Evolutionary conservation across 2,888 invertebrate species (phyloP).

Genomic region (Macrophya alboannulata): DNA sequence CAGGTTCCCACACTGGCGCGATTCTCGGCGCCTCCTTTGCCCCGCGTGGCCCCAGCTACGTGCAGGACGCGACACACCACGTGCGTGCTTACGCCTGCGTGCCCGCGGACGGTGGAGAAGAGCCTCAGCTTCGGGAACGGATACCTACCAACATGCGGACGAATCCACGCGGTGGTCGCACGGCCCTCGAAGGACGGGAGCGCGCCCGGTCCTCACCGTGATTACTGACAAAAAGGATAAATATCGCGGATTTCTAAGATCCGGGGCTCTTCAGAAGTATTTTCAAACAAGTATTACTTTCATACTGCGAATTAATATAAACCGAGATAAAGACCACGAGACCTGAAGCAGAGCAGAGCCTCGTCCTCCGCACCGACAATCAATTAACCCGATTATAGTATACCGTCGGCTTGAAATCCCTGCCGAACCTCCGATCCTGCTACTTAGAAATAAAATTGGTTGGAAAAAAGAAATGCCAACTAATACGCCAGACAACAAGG

Average conservation of each 20-base stretch:
- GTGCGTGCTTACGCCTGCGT: conserved; percentile 51
- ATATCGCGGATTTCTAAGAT: conserved; percentile 30
- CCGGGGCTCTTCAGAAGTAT: background rate
- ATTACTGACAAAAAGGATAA: conserved; percentile 18
- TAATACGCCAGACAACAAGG: conserved; percentile 48
- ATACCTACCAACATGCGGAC: conserved; percentile 19
- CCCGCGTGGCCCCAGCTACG: conserved; percentile 43
- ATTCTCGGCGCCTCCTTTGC: conserved; percentile 55
- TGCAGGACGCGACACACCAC: conserved; percentile 54
- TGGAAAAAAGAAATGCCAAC: conserved; percentile 14
- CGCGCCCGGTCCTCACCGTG: background rate
- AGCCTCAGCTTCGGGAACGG: conserved; percentile 10
- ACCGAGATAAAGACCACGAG: background rate
- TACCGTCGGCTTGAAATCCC: background rate
- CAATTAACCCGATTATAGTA: conserved; percentile 45
- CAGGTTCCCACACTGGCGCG: conserved; percentile 68
- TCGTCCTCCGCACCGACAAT: conserved; percentile 35
- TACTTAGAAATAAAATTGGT: conserved; percentile 16
- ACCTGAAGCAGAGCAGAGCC: background rate
- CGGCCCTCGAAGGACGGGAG: conserved; percentile 28
- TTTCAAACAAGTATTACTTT: conserved; percentile 5
- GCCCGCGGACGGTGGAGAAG: conserved; percentile 42
- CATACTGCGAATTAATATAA: background rate
- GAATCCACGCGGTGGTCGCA: conserved; percentile 35
- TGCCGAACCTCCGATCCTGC: conserved; percentile 11